Conservation (phyloP, 2,888 invertebrate species). For the Sialis fuliginosa region DNA sequence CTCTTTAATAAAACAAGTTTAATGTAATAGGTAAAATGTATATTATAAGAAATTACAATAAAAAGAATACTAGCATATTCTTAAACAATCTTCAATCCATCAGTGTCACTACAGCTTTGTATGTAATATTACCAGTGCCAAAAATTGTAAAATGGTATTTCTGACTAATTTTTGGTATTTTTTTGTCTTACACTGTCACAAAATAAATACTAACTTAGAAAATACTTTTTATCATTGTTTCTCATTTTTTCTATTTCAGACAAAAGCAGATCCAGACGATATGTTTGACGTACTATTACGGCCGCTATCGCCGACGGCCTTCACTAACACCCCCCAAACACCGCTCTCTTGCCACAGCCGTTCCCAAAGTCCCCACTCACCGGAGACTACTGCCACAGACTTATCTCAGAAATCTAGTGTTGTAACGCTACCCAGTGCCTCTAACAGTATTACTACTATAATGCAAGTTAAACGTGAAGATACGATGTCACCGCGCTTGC, state of each 20-base stretch:
- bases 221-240: too few relatives aligned
- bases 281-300: constrained; percentile 1
- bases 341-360: background rate
- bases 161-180: too few relatives aligned
- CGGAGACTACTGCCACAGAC: background rate
- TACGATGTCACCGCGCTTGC: background rate
- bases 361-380: constrained; percentile 1
- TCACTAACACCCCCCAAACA: background rate
- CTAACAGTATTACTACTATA: background rate
- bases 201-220: too few relatives aligned
- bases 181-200: too few relatives aligned
- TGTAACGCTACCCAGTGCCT: background rate
- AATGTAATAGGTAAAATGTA: too few relatives aligned
- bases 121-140: too few relatives aligned
- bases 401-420: background rate
- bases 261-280: background rate
- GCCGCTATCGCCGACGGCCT: constrained; percentile 4
- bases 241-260: background rate
- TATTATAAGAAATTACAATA: too few relatives aligned
- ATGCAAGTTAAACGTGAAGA: background rate
- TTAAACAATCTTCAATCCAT: too few relatives aligned
- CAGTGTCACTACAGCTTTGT: too few relatives aligned
- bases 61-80: too few relatives aligned
- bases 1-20: too few relatives aligned
- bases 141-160: too few relatives aligned